Percentiles rank a stretch among this genome's conserved stretches.
Evolutionary conservation across 2,888 invertebrate species (phyloP).

Genomic region (Drosophila hamatofila): DNA sequence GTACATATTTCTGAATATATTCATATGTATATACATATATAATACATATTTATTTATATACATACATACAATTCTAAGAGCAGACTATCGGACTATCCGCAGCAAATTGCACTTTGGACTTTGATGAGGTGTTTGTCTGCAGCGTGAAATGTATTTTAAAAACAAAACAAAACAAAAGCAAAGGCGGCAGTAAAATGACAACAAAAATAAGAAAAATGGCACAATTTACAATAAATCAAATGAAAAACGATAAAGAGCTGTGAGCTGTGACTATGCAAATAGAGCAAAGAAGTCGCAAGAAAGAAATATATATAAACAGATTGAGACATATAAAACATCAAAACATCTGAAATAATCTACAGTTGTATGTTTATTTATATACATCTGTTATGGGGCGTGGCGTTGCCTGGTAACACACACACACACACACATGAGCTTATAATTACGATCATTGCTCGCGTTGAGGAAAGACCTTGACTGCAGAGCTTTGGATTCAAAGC

Average conservation of each 20-base stretch:
- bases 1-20: not conserved
- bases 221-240: conserved; percentile 33
- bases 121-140: conserved; percentile 27
- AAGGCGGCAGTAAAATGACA: conserved; percentile 24
- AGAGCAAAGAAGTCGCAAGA: conserved; percentile 23
- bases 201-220: conserved; percentile 15
- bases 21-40: not conserved
- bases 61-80: not conserved
- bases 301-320: not conserved
- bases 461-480: conserved; percentile 58
- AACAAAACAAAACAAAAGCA: conserved; percentile 27
- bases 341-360: not conserved
- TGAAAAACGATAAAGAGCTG: conserved; percentile 25
- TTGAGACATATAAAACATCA: not conserved
- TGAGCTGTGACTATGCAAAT: conserved; percentile 21
- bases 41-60: not conserved
- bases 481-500: conserved; percentile 52
- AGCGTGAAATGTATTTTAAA: conserved; percentile 32
- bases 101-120: conserved; percentile 57
- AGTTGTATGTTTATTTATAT: conserved; percentile 1
- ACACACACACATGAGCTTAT: conserved; percentile 11
- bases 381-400: conserved; percentile 16
- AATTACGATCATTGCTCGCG: conserved; percentile 45
- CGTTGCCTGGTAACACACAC: conserved; percentile 46
- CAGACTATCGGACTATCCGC: conserved; percentile 5